phyloP scores from a whole-genome alignment of 2,888 invertebrate species.

The Cerceris rybyensis region DNA sequence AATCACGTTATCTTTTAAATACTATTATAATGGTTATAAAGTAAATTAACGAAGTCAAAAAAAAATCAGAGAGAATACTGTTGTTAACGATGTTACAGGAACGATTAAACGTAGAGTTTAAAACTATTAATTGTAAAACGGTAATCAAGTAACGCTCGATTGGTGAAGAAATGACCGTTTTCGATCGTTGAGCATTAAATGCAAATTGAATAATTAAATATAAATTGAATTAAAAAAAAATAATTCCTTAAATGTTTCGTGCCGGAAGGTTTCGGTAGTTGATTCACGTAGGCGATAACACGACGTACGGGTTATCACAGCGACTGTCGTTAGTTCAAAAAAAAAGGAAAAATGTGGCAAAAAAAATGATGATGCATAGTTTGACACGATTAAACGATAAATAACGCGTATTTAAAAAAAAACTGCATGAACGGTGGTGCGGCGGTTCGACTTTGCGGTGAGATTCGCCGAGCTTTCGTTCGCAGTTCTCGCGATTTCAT shows the following conservation, averaged over 20 bases:
- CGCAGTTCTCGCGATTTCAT: background rate
- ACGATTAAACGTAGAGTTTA: conserved; percentile 65
- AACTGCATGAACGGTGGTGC: background rate
- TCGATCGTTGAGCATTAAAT: conserved; percentile 47
- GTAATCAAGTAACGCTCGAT: conserved; percentile 60
- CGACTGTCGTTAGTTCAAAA: conserved; percentile 28
- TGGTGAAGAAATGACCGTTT: conserved; percentile 50
- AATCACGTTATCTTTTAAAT: conserved; percentile 81
- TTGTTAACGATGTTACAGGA: conserved; percentile 78
- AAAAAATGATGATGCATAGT: conserved; percentile 6
- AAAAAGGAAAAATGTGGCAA: conserved; percentile 12
- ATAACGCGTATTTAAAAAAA: background rate
- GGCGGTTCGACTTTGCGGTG: conserved; percentile 28
- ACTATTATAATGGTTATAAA: conserved; percentile 70
- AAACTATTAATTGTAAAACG: conserved; percentile 36
- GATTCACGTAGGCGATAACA: conserved; percentile 42
- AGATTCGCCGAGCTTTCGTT: background rate
- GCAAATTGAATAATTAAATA: conserved; percentile 40
- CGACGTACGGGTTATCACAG: conserved; percentile 31
- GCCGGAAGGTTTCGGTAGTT: conserved; percentile 66
- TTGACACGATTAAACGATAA: conserved; percentile 16
- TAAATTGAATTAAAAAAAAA: too few relatives aligned
- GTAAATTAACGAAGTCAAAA: conserved; percentile 46
- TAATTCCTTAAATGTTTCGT: conserved; percentile 50
- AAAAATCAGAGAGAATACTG: conserved; percentile 68